phyloP scores from a whole-genome alignment of 2,888 invertebrate genomes.

The Disparrhopalites patrizii region DNA sequence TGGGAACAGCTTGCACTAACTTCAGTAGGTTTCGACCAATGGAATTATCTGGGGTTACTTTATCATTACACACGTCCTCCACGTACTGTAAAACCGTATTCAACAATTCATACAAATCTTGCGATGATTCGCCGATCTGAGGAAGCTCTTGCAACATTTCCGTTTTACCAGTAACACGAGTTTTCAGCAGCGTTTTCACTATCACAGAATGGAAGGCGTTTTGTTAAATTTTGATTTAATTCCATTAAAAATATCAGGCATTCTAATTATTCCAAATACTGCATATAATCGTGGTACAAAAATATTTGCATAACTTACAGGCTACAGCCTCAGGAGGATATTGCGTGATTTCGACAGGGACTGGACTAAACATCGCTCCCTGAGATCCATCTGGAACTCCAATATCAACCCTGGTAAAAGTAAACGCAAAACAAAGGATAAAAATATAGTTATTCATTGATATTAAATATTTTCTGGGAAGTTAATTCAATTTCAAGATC shows the following conservation, averaged over 20 bases:
- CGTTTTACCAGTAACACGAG: constrained; percentile 63
- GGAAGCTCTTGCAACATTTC: constrained; percentile 65
- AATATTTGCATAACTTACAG: constrained; percentile 52
- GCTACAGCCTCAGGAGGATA: constrained; percentile 83
- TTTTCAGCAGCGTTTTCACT: constrained; percentile 77
- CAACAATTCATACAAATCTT: constrained; percentile 69
- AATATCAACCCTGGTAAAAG: constrained; percentile 70
- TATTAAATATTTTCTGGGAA: neutral
- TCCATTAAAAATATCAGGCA: neutral
- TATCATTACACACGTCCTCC: constrained; percentile 82
- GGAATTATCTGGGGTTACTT: constrained; percentile 70
- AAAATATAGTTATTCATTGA: neutral
- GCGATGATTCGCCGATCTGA: constrained; percentile 81
- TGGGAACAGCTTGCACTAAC: constrained; percentile 85
- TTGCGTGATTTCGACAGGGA: constrained; percentile 79
- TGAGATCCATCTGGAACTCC: constrained; percentile 91
- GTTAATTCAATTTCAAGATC: neutral
- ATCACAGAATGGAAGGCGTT: constrained; percentile 36
- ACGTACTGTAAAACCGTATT: constrained; percentile 76
- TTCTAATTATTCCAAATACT: neutral
- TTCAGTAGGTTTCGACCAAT: constrained; percentile 86
- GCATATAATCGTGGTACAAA: no score
- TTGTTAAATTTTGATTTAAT: neutral
- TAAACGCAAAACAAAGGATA: no score
- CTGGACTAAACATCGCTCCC: constrained; percentile 95